Base-by-base conservation (phyloP, 2,888 invertebrate species). In the Rotaria magnacalcarata region DNA sequence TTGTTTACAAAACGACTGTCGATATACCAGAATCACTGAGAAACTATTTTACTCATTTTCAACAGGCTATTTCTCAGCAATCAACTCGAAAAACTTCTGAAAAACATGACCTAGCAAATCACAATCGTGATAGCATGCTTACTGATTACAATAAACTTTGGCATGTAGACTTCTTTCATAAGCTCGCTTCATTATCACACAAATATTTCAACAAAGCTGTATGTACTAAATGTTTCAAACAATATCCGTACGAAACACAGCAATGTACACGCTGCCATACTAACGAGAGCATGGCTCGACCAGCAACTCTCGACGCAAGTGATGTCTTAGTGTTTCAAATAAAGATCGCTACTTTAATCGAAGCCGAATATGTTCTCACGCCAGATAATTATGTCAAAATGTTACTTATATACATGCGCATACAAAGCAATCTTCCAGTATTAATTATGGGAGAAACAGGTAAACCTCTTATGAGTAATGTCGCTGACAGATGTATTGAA, bases 371-470 rank as follows among this genome's bases (percentile, higher is more conserved):
- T 87, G 90, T 89, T 85, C 88, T 90, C 75, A 90, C 90, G 24
- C 89, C 89, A 84, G 90, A 90, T 88, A 90, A 90, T 88, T 90
- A 89, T 74, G 89, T 90, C 87, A 90, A 90, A 85, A 90, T 90
- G 54, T 88, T 90, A 86, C 90, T 90, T 56, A 90, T 90, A 16
- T 89, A 89, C 88, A 89, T 90, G 89, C 88, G 90, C 85, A 90
- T 90, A 88, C 89, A 89, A 86, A 90, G 90, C 88, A 88, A 89
- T 85, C 90, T 90, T 85, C 90, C 90, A 67, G 90, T 90, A 21
- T 88, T 90, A 47, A 88, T 90, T 27, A 90, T 90, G 90, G 90
- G 90, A 41, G 90, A 90, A 87, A 90, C 90, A 11, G 90, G 90
- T 16, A 90, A 90, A 88, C 90, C 52, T 52, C 16, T 52, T 52